Percentiles rank a stretch among this genome's conserved stretches.
These are phyloP conservation scores for Penelope pileata DNA, from an alignment of 2,113 vertebrate genomes.

Conservation along the genomic window DNA sequence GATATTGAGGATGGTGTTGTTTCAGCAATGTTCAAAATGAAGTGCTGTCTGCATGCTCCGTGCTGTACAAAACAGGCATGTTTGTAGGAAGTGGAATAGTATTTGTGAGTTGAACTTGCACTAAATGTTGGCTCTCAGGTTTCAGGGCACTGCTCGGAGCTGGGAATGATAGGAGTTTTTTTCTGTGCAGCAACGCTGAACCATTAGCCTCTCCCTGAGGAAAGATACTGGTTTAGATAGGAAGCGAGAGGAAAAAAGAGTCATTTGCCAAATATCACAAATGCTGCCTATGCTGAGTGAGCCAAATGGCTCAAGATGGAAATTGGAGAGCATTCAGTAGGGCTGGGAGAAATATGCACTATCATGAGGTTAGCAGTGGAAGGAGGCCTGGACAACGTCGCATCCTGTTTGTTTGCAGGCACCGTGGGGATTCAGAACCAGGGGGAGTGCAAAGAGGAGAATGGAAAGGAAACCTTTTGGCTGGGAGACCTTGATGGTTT, in stretches of 20 bases:
- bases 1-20: neutral
- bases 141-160: neutral
- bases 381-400: neutral
- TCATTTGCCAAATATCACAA: slow-evolving; percentile 55
- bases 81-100: neutral
- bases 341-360: neutral
- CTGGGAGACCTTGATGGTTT: neutral
- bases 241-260: neutral
- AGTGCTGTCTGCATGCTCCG: neutral
- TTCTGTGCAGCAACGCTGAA: neutral
- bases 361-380: neutral
- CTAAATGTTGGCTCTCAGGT: neutral
- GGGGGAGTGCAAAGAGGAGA: neutral
- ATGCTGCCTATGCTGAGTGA: neutral
- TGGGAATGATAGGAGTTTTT: neutral
- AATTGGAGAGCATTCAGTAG: slow-evolving; percentile 1
- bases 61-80: neutral
- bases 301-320: slow-evolving; percentile 44
- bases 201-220: slow-evolving; percentile 23
- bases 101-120: neutral
- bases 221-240: slow-evolving; percentile 32
- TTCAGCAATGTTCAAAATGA: neutral
- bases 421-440: neutral
- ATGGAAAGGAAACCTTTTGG: neutral
- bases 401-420: neutral